Evolutionary conservation across 2,113 vertebrate species (phyloP).

Genomic region (Pica pica): DNA sequence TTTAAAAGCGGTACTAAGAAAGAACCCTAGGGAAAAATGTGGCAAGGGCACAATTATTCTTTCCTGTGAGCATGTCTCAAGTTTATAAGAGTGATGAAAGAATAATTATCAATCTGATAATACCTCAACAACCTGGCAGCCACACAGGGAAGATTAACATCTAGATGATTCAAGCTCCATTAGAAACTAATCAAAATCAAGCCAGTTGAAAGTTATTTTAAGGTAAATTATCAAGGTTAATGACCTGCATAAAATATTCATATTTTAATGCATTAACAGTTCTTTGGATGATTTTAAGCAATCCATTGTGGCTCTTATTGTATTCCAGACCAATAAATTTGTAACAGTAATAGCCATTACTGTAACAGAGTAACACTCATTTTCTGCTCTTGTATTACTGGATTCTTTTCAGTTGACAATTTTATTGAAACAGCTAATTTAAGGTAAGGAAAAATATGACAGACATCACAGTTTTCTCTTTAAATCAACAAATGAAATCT

Average conservation of each 20-base stretch:
- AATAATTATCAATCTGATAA: not conserved
- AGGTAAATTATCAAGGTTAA: constrained; percentile 36
- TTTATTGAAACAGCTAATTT: not conserved
- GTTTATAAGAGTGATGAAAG: not conserved
- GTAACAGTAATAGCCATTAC: not conserved
- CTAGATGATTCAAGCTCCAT: not conserved
- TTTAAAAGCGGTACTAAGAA: not conserved
- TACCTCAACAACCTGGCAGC: not conserved
- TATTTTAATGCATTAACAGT: not conserved
- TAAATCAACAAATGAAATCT: not conserved
- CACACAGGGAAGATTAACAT: not conserved
- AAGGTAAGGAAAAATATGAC: not conserved
- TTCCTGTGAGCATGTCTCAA: not conserved
- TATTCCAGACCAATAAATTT: not conserved
- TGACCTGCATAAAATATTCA: constrained; percentile 41
- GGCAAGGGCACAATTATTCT: not conserved
- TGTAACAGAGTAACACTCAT: not conserved
- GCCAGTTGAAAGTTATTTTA: constrained; percentile 33
- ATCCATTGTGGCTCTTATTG: not conserved
- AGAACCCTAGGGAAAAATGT: not conserved
- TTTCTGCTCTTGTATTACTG: not conserved
- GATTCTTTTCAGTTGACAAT: not conserved
- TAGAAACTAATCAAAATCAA: constrained; percentile 42
- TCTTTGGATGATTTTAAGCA: not conserved
- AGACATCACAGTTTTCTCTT: not conserved